Evolutionary conservation across 2,797 vertebrate species (phyloP).

Genomic region (Lophius americanus): DNA sequence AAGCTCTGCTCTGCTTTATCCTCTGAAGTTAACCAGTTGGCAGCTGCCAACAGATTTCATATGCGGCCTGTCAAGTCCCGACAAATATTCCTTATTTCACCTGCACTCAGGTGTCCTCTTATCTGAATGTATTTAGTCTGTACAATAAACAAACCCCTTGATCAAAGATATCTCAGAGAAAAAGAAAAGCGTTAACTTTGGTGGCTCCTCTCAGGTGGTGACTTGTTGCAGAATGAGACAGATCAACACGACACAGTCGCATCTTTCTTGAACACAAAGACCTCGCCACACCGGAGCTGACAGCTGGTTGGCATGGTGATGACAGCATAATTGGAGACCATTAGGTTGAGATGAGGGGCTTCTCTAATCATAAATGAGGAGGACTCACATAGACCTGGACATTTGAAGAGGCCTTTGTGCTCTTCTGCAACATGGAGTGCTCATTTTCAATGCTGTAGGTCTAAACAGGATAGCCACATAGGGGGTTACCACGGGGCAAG

Average conservation of each 20-base stretch:
- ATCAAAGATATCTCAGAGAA: constrained; percentile 55
- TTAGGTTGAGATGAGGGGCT: constrained; percentile 65
- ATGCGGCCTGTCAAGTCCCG: constrained; percentile 51
- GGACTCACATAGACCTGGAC: constrained; percentile 69
- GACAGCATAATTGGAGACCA: constrained; percentile 81
- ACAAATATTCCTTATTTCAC: constrained; percentile 72
- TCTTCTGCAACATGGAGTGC: constrained; percentile 42
- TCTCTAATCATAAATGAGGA: constrained; percentile 69
- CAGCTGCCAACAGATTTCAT: constrained; percentile 69
- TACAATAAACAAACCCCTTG: constrained; percentile 53
- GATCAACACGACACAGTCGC: constrained; percentile 59
- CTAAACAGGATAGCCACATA: constrained; percentile 78
- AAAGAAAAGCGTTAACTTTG: constrained; percentile 61
- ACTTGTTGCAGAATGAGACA: constrained; percentile 50
- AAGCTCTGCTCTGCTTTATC: constrained; percentile 68
- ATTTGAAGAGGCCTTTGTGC: constrained; percentile 56
- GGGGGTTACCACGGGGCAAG: constrained; percentile 56
- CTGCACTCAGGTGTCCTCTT: constrained; percentile 68
- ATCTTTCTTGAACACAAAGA: constrained; percentile 66
- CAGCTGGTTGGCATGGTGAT: constrained; percentile 80
- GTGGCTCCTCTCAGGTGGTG: constrained; percentile 64
- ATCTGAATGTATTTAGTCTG: constrained; percentile 68
- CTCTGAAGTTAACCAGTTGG: constrained; percentile 66
- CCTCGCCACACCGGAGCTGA: constrained; percentile 59
- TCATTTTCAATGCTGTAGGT: constrained; percentile 59